Base-by-base conservation (phyloP, 1,140 invertebrate genomes). In the Drosophila triauraria region DNA sequence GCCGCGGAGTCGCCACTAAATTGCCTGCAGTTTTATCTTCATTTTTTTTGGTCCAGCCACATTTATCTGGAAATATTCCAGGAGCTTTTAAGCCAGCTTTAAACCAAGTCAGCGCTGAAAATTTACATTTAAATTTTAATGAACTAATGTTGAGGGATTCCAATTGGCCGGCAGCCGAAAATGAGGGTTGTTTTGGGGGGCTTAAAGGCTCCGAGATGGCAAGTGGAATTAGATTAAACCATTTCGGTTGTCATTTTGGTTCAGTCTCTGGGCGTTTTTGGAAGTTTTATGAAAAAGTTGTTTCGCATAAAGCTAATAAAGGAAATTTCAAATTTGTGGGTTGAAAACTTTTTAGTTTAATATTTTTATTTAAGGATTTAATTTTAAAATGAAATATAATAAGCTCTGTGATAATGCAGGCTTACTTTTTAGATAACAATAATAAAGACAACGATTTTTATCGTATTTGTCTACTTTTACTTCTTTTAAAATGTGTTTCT, bases 101-200 rank as follows among this genome's bases (percentile, higher is more conserved):
- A 68, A 72, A 64, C 65, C 58, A 58, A 47, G 44, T 56, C 54
- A 78, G 65, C 65, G 47, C 40, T 59, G 65, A 61, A 71, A 74
- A 72, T 67, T 48, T 74, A 57, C 59, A 77, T 77, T 77, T 75
- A 59, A 78, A 78, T 78, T 78, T 78, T 78, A 78, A 78, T 71
- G 76, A 78, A 78, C 75, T 78, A 70, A 78, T 78, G 51, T 75
- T 75, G 51, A 75, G 72, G 71, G 60, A 54, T 63, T 75, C 27
- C 17, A 42, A 54, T 59, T 68, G 64, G 54, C 47, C 63, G 44
- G 40, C 17, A 30, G 42, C 25, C 27, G 35, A 70, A 57, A 57
- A 70, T 70, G 44, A 23, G 64, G 51, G 23, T 47, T 35, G 35
- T 57, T 72, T 56, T 40, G n/a, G 20, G 42, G 48, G 32, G 71